A percentile compares a stretch with the other conserved stretches of the same genome.
phyloP scores from a whole-genome alignment of 1,140 invertebrate genomes.

The Drosophila virilis region DNA sequence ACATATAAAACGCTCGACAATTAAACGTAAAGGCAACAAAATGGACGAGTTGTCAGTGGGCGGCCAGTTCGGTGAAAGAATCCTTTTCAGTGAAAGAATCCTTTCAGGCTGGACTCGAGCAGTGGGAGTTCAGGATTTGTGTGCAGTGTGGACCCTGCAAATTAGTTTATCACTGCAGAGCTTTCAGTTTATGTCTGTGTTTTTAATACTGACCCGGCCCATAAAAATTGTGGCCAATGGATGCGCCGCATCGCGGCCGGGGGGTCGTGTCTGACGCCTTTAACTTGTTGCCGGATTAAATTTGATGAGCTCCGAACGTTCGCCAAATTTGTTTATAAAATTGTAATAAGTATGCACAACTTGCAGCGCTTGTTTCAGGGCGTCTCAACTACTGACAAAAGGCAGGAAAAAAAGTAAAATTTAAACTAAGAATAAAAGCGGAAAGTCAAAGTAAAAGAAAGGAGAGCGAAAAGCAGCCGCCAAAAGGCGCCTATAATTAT shows the following conservation, averaged over 20 bases:
- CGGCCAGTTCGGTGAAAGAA: too few species aligned
- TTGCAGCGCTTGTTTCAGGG: conserved; percentile 18
- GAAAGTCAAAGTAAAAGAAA: neutral
- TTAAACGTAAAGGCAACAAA: conserved; percentile 33
- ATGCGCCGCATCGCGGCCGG: neutral
- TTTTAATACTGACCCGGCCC: conserved; percentile 31
- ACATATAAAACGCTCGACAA: conserved; percentile 32
- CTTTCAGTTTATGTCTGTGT: conserved; percentile 33
- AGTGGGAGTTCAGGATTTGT: too few species aligned
- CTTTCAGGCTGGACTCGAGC: too few species aligned
- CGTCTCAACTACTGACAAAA: neutral
- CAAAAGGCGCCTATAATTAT: conserved; percentile 63
- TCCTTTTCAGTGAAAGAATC: too few species aligned
- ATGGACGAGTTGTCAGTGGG: neutral
- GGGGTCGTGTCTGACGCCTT: conserved; percentile 17
- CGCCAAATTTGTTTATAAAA: conserved; percentile 49
- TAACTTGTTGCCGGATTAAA: conserved; percentile 54
- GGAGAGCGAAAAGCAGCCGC: conserved; percentile 4
- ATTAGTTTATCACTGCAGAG: conserved; percentile 45
- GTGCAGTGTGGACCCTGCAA: conserved; percentile 2
- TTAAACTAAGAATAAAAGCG: neutral
- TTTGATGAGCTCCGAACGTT: conserved; percentile 29
- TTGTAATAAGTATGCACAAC: conserved; percentile 45
- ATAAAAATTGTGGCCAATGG: conserved; percentile 7
- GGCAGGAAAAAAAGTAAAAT: neutral